These are phyloP conservation scores for Chrysogorgia sp. DNA, from an alignment of 92 coral and sea anemone genomes.

Conservation along the genomic window DNA sequence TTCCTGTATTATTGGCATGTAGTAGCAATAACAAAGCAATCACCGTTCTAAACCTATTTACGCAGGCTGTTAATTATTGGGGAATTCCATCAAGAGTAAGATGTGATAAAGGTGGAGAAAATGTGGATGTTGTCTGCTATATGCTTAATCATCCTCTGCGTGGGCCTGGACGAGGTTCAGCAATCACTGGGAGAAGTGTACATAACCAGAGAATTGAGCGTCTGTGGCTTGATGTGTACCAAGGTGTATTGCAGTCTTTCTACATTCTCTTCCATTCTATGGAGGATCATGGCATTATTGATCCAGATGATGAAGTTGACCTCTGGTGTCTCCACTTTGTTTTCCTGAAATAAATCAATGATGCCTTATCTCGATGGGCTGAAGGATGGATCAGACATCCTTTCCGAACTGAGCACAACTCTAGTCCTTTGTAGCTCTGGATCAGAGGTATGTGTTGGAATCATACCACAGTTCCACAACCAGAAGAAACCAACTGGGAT, in stretches of 20 bases:
- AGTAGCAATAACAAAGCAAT: constrained; percentile 29
- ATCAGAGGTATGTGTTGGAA: constrained; percentile 36
- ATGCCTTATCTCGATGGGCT: constrained; percentile 9
- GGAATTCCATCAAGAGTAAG: constrained; percentile 38
- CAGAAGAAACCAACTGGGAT: constrained; percentile 40
- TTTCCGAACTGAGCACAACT: constrained; percentile 22
- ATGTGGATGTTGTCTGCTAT: constrained; percentile 30
- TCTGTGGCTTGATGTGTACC: constrained; percentile 23
- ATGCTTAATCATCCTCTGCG: constrained; percentile 29
- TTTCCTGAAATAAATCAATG: constrained; percentile 28
- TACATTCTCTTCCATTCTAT: constrained; percentile 21
- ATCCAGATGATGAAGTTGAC: constrained; percentile 38
- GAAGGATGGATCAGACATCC: constrained; percentile 39
- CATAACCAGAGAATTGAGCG: too few relatives aligned
- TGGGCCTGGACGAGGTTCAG: constrained; percentile 40
- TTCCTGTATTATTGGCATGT: constrained; percentile 28
- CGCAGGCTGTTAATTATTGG: constrained; percentile 23
- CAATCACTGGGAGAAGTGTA: constrained; percentile 30
- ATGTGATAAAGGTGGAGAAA: constrained; percentile 39
- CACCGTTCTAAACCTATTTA: constrained; percentile 30
- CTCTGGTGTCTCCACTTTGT: constrained; percentile 36
- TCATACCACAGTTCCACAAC: constrained; percentile 18
- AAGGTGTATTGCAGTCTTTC: constrained; percentile 18
- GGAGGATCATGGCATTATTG: constrained; percentile 34
- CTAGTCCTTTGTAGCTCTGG: constrained; percentile 33